Conservation (phyloP, 2,797 vertebrate genomes). For the Enteromius mattozi region DNA sequence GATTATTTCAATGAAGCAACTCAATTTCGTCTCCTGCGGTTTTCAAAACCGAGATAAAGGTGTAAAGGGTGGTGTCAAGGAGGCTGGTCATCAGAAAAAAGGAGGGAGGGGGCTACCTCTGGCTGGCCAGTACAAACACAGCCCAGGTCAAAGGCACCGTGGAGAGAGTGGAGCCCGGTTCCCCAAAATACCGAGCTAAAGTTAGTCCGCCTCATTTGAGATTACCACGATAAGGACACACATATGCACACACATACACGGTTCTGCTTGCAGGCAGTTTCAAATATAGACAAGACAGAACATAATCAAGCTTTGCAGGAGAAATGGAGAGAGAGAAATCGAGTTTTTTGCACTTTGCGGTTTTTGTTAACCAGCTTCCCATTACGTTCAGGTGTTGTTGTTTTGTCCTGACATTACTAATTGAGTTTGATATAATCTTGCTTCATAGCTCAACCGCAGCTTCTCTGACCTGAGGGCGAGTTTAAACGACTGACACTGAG, state of each 20-base stretch:
- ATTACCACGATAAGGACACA: conserved; percentile 73
- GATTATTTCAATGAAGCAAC: not conserved
- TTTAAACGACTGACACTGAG: conserved; percentile 3
- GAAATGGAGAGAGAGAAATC: not conserved
- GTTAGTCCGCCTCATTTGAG: conserved; percentile 74
- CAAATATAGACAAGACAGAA: conserved; percentile 51
- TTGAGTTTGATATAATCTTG: conserved; percentile 22
- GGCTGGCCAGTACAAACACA: conserved; percentile 79
- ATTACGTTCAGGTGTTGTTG: conserved; percentile 52
- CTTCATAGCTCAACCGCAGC: conserved; percentile 26
- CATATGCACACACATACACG: conserved; percentile 56
- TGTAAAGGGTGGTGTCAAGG: conserved; percentile 77
- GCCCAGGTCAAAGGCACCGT: conserved; percentile 74
- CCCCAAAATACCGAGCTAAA: conserved; percentile 69
- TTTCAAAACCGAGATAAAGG: conserved; percentile 67
- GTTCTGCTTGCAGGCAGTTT: conserved; percentile 52
- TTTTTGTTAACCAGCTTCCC: conserved; percentile 53
- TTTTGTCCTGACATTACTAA: conserved; percentile 32
- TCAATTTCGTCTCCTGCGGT: not conserved
- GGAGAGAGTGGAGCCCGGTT: conserved; percentile 59
- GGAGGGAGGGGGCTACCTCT: conserved; percentile 69
- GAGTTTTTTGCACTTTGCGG: conserved; percentile 24
- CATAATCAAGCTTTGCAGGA: conserved; percentile 48
- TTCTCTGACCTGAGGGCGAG: not conserved
- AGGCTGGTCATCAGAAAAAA: conserved; percentile 75